phyloP scores from a whole-genome alignment of 2,797 vertebrate species.

The Gallinago stenura region DNA sequence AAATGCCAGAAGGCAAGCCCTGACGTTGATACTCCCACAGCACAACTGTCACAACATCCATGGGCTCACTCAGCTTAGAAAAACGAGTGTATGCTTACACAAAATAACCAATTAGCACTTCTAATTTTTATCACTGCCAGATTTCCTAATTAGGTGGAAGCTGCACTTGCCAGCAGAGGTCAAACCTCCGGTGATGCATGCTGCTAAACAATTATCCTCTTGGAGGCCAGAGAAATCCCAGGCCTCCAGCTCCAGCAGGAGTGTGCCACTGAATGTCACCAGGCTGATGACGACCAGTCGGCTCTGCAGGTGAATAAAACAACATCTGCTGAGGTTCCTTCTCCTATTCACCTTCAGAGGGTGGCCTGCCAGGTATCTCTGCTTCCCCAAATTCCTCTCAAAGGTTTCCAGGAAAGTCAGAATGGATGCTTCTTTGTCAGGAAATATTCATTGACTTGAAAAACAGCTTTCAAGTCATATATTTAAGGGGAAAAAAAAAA shows the following conservation, averaged over 20 bases:
- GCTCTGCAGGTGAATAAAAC: background rate
- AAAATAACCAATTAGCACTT: background rate
- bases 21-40: background rate
- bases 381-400: background rate
- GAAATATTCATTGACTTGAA: accelerated
- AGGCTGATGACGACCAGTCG: background rate
- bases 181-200: accelerated
- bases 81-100: background rate
- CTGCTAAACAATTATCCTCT: background rate
- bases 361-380: background rate
- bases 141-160: background rate
- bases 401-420: background rate
- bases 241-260: background rate
- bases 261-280: accelerated
- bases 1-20: background rate
- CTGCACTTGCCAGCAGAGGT: background rate
- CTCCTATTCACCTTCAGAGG: background rate
- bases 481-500: background rate
- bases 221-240: accelerated
- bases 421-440: background rate
- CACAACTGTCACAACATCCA: background rate
- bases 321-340: background rate
- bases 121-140: background rate
- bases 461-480: background rate
- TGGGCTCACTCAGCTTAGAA: background rate